A percentile compares a stretch with the other conserved stretches of the same genome.
phyloP scores from a whole-genome alignment of 1,140 invertebrate species.

The Centruroides sculpturatus region DNA sequence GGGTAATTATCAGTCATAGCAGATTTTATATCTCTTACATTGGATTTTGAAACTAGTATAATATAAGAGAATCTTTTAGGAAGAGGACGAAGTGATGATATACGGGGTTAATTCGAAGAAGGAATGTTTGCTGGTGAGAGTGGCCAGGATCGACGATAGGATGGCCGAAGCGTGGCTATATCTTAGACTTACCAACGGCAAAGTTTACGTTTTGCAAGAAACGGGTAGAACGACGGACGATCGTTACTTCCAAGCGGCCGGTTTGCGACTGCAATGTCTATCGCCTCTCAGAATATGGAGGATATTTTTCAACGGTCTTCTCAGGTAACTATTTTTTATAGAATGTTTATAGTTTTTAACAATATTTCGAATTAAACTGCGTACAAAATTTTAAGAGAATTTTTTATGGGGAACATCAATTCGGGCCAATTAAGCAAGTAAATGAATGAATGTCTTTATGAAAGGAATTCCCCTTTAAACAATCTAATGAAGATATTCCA shows the following conservation, averaged over 20 bases:
- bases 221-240: neutral
- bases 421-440: too few species aligned
- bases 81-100: conserved; percentile 1
- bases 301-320: neutral
- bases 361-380: too few species aligned
- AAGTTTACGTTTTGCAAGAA: neutral
- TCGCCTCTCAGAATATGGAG: neutral
- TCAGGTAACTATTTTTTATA: neutral
- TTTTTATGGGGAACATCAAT: too few species aligned
- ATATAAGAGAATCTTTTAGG: neutral
- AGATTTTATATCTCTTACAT: too few species aligned
- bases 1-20: too few species aligned
- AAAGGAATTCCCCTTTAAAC: too few species aligned
- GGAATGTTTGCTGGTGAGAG: neutral
- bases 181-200: conserved; percentile 2
- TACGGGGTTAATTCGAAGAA: conserved; percentile 8
- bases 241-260: neutral
- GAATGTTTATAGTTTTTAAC: too few species aligned
- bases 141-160: neutral
- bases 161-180: conserved; percentile 3
- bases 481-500: too few species aligned
- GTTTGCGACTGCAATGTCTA: neutral
- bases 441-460: too few species aligned
- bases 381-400: too few species aligned
- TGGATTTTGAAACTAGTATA: too few species aligned